Conservation (phyloP, 2,113 vertebrate species). For the Chrysemys picta region DNA sequence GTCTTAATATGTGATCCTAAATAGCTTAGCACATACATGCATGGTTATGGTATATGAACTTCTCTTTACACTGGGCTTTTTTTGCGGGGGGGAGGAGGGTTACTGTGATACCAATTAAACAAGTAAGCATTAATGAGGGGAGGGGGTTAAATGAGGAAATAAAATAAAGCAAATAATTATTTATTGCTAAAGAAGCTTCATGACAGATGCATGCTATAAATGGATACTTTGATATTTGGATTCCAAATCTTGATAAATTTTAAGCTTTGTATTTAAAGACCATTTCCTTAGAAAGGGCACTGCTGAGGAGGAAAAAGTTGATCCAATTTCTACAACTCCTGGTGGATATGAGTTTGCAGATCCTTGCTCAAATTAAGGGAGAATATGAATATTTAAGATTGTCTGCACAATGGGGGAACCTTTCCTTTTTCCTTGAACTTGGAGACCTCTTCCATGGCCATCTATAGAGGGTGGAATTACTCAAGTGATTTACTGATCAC, state of each 20-base stretch:
- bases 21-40: neutral
- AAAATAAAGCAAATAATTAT: neutral
- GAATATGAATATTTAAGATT: neutral
- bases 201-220: neutral
- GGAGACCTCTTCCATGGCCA: neutral
- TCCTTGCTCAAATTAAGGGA: neutral
- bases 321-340: neutral
- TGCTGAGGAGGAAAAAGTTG: neutral
- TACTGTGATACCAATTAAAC: neutral
- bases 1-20: neutral
- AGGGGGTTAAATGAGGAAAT: neutral
- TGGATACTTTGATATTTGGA: neutral
- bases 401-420: accelerated
- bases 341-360: neutral
- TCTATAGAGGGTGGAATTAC: neutral
- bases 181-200: neutral
- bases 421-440: neutral
- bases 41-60: neutral
- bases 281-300: neutral
- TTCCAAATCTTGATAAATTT: neutral
- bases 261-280: neutral
- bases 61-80: neutral
- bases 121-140: neutral
- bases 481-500: neutral
- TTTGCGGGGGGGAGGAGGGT: too few species aligned